These are phyloP conservation scores for Hybognathus amarus DNA, from an alignment of 2,797 vertebrate genomes.

Conservation along the genomic window DNA sequence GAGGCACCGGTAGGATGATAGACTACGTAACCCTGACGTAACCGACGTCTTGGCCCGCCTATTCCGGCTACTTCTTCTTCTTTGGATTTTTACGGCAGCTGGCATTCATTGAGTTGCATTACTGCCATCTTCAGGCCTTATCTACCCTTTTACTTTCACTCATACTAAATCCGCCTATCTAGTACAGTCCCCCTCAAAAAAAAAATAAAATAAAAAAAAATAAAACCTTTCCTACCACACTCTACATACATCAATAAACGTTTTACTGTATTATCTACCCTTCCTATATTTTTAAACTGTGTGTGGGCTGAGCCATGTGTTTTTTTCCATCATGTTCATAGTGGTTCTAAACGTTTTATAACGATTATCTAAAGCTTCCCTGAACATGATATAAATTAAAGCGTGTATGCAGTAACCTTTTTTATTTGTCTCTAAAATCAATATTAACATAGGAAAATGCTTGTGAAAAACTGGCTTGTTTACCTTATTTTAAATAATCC, in stretches of 20 bases:
- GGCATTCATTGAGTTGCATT: too few relatives aligned
- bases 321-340: not conserved
- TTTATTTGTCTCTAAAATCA: not conserved
- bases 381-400: not conserved
- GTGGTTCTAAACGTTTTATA: not conserved
- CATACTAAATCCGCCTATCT: too few relatives aligned
- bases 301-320: not conserved
- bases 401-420: not conserved
- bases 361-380: not conserved
- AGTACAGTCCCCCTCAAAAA: too few relatives aligned
- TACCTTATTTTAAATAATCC: not conserved
- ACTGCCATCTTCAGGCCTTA: too few relatives aligned
- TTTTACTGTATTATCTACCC: too few relatives aligned
- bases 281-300: too few relatives aligned
- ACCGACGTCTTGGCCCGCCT: slow-evolving; percentile 66
- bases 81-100: too few relatives aligned
- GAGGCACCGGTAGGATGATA: slow-evolving; percentile 61
- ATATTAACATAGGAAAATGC: not conserved
- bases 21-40: too few relatives aligned
- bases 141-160: too few relatives aligned
- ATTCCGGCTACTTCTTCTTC: slow-evolving; percentile 19
- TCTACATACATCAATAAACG: too few relatives aligned
- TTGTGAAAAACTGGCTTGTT: not conserved
- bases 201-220: too few relatives aligned
- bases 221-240: too few relatives aligned